A percentile compares a stretch with the other conserved stretches of the same genome.
These are phyloP conservation scores for Brachylomia viminalis DNA, from an alignment of 2,888 invertebrate species.

Conservation along the genomic window DNA sequence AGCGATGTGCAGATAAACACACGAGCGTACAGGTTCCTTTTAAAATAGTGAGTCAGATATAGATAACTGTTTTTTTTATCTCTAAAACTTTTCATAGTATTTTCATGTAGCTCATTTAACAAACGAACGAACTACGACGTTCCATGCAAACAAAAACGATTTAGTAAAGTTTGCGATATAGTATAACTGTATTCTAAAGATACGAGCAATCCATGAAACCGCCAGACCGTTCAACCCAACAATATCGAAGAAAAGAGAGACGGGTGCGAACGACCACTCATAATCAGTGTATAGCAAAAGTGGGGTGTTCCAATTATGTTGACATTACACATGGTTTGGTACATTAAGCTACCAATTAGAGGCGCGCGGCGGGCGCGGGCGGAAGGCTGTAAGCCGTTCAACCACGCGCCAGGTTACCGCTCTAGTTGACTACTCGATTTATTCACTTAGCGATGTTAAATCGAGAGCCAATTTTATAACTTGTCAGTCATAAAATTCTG, in stretches of 20 bases:
- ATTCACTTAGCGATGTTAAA: slow-evolving; percentile 63
- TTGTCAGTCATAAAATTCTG: slow-evolving; percentile 25
- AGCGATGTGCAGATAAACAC: slow-evolving; percentile 11
- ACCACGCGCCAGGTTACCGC: slow-evolving; percentile 68
- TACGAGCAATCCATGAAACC: slow-evolving; percentile 20
- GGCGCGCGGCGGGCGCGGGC: slow-evolving; percentile 43
- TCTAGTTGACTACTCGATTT: slow-evolving; percentile 70
- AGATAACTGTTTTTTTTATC: not conserved
- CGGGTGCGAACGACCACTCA: slow-evolving; percentile 43
- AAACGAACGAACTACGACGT: slow-evolving; percentile 26
- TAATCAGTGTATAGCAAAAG: slow-evolving; percentile 65
- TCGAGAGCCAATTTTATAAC: slow-evolving; percentile 52
- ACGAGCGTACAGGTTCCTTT: too few species aligned
- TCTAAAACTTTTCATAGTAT: slow-evolving; percentile 8
- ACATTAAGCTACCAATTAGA: slow-evolving; percentile 69
- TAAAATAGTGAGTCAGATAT: slow-evolving; percentile 1
- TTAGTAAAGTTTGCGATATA: slow-evolving; percentile 18
- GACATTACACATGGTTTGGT: slow-evolving; percentile 73
- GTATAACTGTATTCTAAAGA: slow-evolving; percentile 15
- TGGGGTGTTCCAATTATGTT: slow-evolving; percentile 65
- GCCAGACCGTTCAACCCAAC: slow-evolving; percentile 11
- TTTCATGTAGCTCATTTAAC: slow-evolving; percentile 41
- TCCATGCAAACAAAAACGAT: slow-evolving; percentile 19
- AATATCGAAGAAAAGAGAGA: slow-evolving; percentile 32
- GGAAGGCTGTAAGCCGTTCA: slow-evolving; percentile 55